Percentiles rank a stretch among this genome's conserved stretches.
Conservation (phyloP, 1,140 invertebrate genomes). For the Zaprionus davidi region DNA sequence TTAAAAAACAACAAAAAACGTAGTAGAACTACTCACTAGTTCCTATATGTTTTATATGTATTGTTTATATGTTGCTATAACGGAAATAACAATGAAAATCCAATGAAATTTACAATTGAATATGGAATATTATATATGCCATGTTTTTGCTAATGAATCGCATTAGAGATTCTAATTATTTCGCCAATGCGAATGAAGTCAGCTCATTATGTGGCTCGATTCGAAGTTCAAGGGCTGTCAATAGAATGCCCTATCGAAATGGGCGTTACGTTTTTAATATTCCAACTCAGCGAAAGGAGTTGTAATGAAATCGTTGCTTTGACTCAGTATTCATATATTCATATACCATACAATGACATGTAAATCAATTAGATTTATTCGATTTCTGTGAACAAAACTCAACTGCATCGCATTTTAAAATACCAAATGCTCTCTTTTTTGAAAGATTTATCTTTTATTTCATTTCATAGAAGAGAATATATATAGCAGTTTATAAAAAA, state of each 20-base stretch:
- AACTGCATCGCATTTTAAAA: background rate
- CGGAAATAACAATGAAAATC: conserved; percentile 8
- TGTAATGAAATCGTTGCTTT: background rate
- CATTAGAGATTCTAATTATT: conserved; percentile 6
- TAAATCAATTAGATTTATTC: background rate
- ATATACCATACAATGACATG: background rate
- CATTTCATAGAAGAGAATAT: background rate
- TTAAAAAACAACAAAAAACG: conserved; percentile 1
- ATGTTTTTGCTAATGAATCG: background rate
- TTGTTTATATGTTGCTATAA: background rate
- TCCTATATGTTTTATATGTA: background rate
- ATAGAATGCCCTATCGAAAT: background rate
- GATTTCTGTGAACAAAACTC: background rate
- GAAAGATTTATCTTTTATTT: background rate
- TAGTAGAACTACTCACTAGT: background rate
- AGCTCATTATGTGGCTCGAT: background rate
- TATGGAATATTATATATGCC: background rate
- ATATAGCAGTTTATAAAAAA: background rate
- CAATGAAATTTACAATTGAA: conserved; percentile 2
- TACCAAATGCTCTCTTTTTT: too few species aligned
- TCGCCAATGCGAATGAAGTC: background rate
- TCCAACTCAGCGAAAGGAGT: background rate
- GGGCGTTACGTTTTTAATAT: too few species aligned
- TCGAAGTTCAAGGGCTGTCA: background rate
- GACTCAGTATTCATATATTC: background rate